Percentiles rank a stretch among this genome's conserved stretches.
Evolutionary conservation across 2,888 invertebrate genomes (phyloP).

Genomic region (Coleophora deauratella): DNA sequence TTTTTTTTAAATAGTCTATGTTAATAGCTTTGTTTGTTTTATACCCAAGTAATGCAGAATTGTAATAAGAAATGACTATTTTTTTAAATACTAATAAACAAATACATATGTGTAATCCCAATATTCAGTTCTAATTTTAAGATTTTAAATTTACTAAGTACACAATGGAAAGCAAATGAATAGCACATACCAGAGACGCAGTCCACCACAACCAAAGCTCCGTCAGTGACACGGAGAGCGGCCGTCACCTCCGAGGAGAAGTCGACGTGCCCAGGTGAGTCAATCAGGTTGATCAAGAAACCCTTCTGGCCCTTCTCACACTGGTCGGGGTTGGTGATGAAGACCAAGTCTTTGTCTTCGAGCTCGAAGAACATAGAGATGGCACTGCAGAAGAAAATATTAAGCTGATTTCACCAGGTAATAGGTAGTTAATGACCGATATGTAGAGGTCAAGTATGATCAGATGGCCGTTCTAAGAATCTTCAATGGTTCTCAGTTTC

Average conservation of each 20-base stretch:
- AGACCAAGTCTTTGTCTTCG: conserved; percentile 93
- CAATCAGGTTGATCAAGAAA: conserved; percentile 99
- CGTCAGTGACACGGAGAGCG: conserved; percentile 99
- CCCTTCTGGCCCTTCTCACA: conserved; percentile 92
- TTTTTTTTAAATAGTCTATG: no score
- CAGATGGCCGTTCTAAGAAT: conserved; percentile 76
- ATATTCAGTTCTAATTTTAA: no score
- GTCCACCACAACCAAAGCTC: conserved; percentile 99
- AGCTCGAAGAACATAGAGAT: conserved; percentile 99
- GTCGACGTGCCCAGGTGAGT: conserved; percentile 99
- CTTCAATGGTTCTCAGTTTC: conserved; percentile 54
- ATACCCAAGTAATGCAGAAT: no score
- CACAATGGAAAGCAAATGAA: no score
- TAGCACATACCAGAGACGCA: conserved; percentile 93
- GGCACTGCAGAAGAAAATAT: conserved; percentile 78
- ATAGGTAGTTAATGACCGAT: neutral
- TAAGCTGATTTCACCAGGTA: conserved; percentile 1
- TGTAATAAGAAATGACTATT: no score
- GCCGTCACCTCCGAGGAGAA: conserved; percentile 99
- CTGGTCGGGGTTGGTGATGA: conserved; percentile 93
- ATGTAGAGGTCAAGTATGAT: conserved; percentile 18
- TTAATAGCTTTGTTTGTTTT: no score
- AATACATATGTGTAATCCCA: no score
- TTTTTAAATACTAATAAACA: no score
- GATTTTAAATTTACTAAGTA: no score